Evolutionary conservation across 1,140 invertebrate species (phyloP), one percentile per base, ranked within the genome.

Genomic region (Drosophila murphyi): DNA sequence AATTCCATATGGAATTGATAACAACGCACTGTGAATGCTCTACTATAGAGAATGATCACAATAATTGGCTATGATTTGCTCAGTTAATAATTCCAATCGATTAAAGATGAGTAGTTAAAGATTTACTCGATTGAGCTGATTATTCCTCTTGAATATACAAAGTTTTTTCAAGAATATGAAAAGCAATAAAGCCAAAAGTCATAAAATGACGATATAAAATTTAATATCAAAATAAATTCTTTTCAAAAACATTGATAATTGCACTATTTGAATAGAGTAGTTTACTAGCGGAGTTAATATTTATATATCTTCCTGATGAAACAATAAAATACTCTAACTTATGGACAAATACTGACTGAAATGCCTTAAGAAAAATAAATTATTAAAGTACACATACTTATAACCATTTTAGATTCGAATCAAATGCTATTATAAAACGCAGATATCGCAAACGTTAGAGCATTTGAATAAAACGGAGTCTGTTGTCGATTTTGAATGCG

Each of bases 401-500:
- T n/a, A 10, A 10, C 8, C 3, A 35, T 48, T 39, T 59, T 65
- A 7, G 2, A 12, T 28, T 20, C 20, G 20, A 20, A 20, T 5
- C 47, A n/a, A 50, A 34, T 0, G 1, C 12, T 3, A 35, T 48
- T 0, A 37, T 2, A 32, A 39, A 29, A 1, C 3, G 1, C 4
- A 5, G n/a, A 5, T 37, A 20, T 5, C 48, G 31, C 0, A 41
- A 41, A 29, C 8, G 41, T 28, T 70, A 74, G 72, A 47, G 72
- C 54, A 74, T 74, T 55, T 56, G 56, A 54, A 31, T 1, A 37
- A 70, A 74, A 62, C 41, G 56, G 43, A 61, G 65, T 69, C 31
- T 65, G 72, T 69, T 74, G 56, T 62, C 50, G 37, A 2, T 35
- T 51, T 56, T 34, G 35, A 63, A 62, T 80, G 77, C 74, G 70